Conservation (phyloP, 2,888 invertebrate genomes). For the Gandaritis pyraliata region DNA sequence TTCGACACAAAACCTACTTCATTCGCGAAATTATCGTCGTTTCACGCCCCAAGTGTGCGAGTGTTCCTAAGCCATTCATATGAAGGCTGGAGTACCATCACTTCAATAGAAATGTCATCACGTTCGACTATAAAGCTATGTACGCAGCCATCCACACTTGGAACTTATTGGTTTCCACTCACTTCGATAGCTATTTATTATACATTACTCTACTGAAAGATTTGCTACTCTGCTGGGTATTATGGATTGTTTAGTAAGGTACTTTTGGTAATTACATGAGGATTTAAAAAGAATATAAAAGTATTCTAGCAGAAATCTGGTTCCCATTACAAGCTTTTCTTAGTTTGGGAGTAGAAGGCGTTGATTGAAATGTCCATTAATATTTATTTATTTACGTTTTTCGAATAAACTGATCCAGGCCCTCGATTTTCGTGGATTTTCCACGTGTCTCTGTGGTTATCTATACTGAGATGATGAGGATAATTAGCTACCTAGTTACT, state of each 20-base stretch:
- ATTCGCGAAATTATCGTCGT: conserved; percentile 55
- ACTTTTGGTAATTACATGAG: too few relatives aligned
- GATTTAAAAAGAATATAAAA: too few relatives aligned
- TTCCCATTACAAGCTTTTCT: too few relatives aligned
- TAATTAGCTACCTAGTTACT: too few relatives aligned
- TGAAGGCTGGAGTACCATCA: conserved; percentile 51
- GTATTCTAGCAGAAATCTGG: too few relatives aligned
- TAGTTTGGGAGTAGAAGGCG: too few relatives aligned
- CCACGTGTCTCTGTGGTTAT: too few relatives aligned
- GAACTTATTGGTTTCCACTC: conserved; percentile 54
- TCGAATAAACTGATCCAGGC: too few relatives aligned
- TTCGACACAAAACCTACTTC: conserved; percentile 48
- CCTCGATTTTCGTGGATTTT: too few relatives aligned
- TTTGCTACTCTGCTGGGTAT: conserved; percentile 1
- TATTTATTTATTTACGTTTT: too few relatives aligned
- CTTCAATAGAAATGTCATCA: conserved; percentile 58
- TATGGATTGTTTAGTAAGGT: neutral
- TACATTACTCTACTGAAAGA: conserved; percentile 17
- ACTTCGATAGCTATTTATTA: conserved; percentile 43
- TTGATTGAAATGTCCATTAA: too few relatives aligned
- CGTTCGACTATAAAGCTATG: conserved; percentile 46
- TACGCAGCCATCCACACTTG: conserved; percentile 42
- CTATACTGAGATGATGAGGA: too few relatives aligned
- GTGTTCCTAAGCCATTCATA: conserved; percentile 48
- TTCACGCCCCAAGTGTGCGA: conserved; percentile 42